These are phyloP conservation scores for Apostichopus japonicus DNA, from an alignment of 35 echinoderm and acorn worm species.

Conservation along the genomic window DNA sequence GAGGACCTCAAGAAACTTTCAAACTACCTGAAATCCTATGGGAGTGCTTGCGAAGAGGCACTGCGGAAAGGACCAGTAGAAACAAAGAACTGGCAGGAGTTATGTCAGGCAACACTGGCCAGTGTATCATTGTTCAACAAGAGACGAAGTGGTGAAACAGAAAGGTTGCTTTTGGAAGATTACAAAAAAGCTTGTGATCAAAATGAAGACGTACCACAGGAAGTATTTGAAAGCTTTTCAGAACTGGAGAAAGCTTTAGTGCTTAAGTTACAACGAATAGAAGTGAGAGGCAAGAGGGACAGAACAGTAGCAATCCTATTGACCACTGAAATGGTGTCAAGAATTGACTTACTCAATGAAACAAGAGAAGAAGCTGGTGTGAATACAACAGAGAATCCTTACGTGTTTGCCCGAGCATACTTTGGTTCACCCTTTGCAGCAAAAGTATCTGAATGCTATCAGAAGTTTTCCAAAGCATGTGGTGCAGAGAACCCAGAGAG, in stretches of 20 bases:
- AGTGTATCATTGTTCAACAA: slow-evolving; percentile 57
- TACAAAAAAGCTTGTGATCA: slow-evolving; percentile 13
- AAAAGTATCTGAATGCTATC: slow-evolving; percentile 27
- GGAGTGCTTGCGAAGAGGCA: background rate
- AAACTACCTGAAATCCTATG: slow-evolving; percentile 21
- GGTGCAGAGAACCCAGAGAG: slow-evolving; percentile 55
- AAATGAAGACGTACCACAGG: background rate
- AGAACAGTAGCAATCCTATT: slow-evolving; percentile 42
- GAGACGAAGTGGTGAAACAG: slow-evolving; percentile 61
- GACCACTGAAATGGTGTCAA: slow-evolving; percentile 47
- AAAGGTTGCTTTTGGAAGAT: slow-evolving; percentile 28
- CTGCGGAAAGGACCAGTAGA: background rate
- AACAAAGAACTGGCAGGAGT: slow-evolving; percentile 52
- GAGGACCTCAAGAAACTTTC: slow-evolving; percentile 62
- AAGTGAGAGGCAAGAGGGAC: slow-evolving; percentile 40
- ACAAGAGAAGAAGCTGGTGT: slow-evolving; percentile 54
- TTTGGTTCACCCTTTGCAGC: slow-evolving; percentile 46
- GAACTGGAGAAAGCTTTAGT: slow-evolving; percentile 29
- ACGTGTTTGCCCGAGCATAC: slow-evolving; percentile 61
- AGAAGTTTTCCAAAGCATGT: slow-evolving; percentile 39
- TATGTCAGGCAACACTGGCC: slow-evolving; percentile 53
- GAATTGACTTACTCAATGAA: slow-evolving; percentile 34
- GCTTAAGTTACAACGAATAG: background rate
- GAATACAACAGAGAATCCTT: slow-evolving; percentile 45
- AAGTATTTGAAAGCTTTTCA: slow-evolving; percentile 26